Base-by-base conservation (phyloP, 1,140 invertebrate species). In the Drosophila simulans region DNA sequence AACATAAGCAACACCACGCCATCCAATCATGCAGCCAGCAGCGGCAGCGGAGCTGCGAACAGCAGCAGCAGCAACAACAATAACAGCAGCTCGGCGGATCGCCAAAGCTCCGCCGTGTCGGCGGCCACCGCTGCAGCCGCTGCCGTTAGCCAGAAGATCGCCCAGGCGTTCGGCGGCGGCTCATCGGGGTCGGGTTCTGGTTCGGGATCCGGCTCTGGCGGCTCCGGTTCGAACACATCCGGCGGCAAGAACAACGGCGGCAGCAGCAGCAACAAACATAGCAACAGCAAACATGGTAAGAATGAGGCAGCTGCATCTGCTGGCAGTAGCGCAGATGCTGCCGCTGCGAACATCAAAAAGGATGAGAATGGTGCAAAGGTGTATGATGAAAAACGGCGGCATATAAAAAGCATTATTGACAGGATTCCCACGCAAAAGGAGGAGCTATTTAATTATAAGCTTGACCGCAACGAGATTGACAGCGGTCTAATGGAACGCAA, bases 341-440 rank as follows among this genome's bases (percentile, higher is more conserved):
- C 74, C 46, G 66, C 73, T 37, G 51, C 95, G 84, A 93, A 94
- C 77, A 94, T 95, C 56, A 96, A 95, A 92, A 93, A 95, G 91
- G 93, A 93, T 17, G 95, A 95, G 76, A 94, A 95, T 88, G 93
- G 94, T 78, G 83, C 89, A 31, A 96, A 96, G 91, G 95, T 95
- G 64, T 96, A 97, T 78, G 98, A 99, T 93, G 99, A 99, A 92
- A 99, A 99, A 92, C 94, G 97, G 49, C 97, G 97, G 84, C 96
- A 98, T 92, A 98, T 99, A 78, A 99, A 99, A 94, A 97, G 96
- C 59, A 95, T 99, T 64, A 99, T 99, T 89, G 98, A 99, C 92
- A 98, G 97, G 93, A 99, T 99, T 92, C 99, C 99, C 51, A 99
- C 98, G 45, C 97, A 97, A 91, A 99, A 99, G 93, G 96, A 97